These are phyloP conservation scores for Sciurus vulgaris DNA, from an alignment of 2,797 vertebrate species.

Conservation along the genomic window DNA sequence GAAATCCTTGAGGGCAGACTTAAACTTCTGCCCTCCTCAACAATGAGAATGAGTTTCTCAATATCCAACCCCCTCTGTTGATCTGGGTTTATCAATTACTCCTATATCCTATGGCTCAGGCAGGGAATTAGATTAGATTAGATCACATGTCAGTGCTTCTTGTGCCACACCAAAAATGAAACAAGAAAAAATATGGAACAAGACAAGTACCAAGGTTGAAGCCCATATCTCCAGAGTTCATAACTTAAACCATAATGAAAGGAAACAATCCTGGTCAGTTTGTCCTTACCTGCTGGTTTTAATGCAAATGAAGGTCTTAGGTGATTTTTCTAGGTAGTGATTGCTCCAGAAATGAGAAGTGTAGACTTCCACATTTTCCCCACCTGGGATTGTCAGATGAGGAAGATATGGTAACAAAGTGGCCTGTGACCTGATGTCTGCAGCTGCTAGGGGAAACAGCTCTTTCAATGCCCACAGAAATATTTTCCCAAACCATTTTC, in stretches of 20 bases:
- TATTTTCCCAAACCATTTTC: neutral
- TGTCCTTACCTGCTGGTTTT: neutral
- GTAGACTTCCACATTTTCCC: rapidly evolving
- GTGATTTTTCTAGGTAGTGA: neutral
- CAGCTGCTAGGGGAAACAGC: neutral
- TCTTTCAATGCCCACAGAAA: neutral
- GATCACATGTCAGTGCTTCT: neutral
- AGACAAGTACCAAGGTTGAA: neutral
- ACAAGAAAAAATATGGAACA: neutral
- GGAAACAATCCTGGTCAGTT: neutral
- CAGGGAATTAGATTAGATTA: neutral
- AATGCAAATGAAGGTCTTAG: neutral
- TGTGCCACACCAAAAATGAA: neutral
- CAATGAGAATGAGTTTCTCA: neutral
- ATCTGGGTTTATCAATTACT: neutral
- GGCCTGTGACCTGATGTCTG: neutral
- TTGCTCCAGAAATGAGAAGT: neutral
- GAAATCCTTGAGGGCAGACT: neutral
- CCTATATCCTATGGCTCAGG: neutral
- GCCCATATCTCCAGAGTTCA: neutral
- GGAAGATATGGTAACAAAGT: neutral
- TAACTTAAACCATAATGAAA: neutral
- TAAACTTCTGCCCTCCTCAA: neutral
- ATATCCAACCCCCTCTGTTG: neutral
- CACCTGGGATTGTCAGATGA: neutral